A percentile compares a stretch with the other conserved stretches of the same genome.
These are phyloP conservation scores for Hafferia zeledoni DNA, from an alignment of 2,797 vertebrate genomes.

Conservation along the genomic window DNA sequence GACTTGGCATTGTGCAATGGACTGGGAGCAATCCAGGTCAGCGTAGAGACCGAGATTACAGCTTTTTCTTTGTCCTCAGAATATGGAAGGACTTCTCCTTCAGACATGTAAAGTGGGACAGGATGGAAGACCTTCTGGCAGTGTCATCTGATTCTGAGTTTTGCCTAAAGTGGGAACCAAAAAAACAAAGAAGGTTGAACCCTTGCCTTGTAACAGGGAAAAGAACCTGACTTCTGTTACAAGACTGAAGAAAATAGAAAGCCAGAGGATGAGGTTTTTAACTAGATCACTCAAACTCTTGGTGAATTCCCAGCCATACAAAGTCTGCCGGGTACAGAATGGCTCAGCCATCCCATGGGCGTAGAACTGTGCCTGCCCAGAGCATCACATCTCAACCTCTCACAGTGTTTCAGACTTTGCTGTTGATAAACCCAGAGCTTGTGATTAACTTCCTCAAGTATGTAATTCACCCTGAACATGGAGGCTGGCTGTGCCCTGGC, in stretches of 20 bases:
- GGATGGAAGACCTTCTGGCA: neutral
- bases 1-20: neutral
- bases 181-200: neutral
- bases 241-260: neutral
- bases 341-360: neutral
- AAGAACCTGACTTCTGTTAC: neutral
- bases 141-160: neutral
- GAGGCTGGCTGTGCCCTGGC: neutral
- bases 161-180: neutral
- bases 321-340: neutral
- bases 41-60: neutral
- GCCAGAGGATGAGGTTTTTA: neutral
- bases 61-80: neutral
- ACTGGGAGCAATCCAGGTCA: neutral
- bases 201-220: neutral
- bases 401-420: neutral
- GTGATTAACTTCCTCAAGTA: neutral
- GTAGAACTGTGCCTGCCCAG: neutral
- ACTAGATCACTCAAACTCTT: neutral
- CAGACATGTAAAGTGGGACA: neutral
- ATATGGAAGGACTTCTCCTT: neutral
- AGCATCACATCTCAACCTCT: neutral
- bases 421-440: neutral
- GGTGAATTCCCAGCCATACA: neutral
- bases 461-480: neutral